phyloP scores from a whole-genome alignment of 2,888 invertebrate genomes.

The Polia nebulosa region DNA sequence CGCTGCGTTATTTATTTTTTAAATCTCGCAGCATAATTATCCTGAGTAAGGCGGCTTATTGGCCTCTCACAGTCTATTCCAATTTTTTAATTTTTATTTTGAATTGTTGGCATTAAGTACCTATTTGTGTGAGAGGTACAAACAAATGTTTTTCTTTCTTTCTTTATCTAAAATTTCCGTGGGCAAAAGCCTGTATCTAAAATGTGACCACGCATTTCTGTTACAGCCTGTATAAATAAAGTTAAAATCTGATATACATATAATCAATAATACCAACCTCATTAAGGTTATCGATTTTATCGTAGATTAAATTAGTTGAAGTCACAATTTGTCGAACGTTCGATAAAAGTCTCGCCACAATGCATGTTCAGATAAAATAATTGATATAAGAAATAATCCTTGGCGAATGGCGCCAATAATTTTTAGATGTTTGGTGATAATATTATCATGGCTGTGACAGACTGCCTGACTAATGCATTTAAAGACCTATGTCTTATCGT shows the following conservation, averaged over 20 bases:
- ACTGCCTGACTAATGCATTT: neutral
- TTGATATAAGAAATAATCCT: conserved; percentile 4
- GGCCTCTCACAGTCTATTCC: too few relatives aligned
- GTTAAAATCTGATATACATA: neutral
- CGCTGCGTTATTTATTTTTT: too few relatives aligned
- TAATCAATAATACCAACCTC: neutral
- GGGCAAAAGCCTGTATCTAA: too few relatives aligned
- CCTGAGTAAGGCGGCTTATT: too few relatives aligned
- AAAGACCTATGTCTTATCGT: neutral
- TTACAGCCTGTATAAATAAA: too few relatives aligned
- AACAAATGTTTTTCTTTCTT: too few relatives aligned
- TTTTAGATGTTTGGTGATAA: neutral
- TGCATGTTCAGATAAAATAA: conserved; percentile 18
- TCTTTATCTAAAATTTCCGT: too few relatives aligned
- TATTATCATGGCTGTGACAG: neutral
- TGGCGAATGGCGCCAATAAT: conserved; percentile 8
- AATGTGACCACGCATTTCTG: too few relatives aligned
- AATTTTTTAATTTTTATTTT: too few relatives aligned
- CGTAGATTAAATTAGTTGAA: conserved; percentile 7
- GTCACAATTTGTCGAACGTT: conserved; percentile 5
- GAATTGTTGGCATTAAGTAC: too few relatives aligned
- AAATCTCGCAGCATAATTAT: too few relatives aligned
- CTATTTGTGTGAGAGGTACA: too few relatives aligned
- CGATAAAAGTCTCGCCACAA: conserved; percentile 21
- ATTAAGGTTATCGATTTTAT: conserved; percentile 26